A percentile compares a stretch with the other conserved stretches of the same genome.
These are phyloP conservation scores for Enteromius anoplus DNA, from an alignment of 2,797 vertebrate genomes.

Conservation along the genomic window DNA sequence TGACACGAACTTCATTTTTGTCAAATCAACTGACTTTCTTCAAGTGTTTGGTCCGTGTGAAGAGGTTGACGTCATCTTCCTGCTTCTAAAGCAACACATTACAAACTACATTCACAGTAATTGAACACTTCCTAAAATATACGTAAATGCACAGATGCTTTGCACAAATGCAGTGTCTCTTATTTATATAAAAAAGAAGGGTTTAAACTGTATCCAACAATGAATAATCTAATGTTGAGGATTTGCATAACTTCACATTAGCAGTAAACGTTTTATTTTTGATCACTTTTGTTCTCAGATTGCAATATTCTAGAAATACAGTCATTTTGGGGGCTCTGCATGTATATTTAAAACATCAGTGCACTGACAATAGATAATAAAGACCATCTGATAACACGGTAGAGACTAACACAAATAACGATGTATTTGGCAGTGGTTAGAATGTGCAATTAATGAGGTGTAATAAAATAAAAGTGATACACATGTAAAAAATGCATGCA, in stretches of 20 bases:
- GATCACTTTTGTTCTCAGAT: not conserved
- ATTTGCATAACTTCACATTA: not conserved
- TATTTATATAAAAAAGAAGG: not conserved
- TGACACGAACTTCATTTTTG: not conserved
- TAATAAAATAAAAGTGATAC: constrained; percentile 2
- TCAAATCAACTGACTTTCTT: not conserved
- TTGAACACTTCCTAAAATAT: constrained; percentile 12
- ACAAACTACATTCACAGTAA: constrained; percentile 1
- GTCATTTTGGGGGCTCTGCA: not conserved
- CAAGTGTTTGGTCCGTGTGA: constrained; percentile 3
- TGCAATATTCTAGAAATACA: not conserved
- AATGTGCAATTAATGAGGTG: not conserved
- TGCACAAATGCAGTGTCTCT: not conserved
- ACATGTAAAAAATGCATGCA: not conserved
- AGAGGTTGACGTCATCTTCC: not conserved
- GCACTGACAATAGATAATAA: not conserved
- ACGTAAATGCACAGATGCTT: not conserved
- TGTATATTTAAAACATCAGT: not conserved
- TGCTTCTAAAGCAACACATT: not conserved
- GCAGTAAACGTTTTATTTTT: not conserved
- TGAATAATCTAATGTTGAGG: not conserved
- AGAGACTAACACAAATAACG: not conserved
- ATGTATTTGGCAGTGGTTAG: constrained; percentile 33
- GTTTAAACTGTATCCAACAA: not conserved
- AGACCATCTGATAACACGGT: not conserved